Evolutionary conservation across 2,113 vertebrate species (phyloP), one percentile per base, ranked within the genome.

Genomic region (Strix uralensis): DNA sequence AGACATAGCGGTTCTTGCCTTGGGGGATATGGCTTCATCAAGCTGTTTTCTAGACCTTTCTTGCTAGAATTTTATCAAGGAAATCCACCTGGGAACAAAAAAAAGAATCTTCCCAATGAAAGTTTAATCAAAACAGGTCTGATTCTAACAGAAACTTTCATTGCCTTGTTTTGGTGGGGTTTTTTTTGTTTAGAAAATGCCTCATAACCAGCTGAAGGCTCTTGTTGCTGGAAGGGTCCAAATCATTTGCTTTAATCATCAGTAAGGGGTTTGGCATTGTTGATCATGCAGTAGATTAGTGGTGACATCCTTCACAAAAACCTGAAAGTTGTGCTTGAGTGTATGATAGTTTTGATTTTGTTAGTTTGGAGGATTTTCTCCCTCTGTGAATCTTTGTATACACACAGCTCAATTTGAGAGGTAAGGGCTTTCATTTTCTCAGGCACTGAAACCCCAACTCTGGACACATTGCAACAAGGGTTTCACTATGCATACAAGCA

Each of bases 81-180:
- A 71, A 94, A 75, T n/a, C 4, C 27, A 85, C 29, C 14, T 42
- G 30, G 34, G 12, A 92, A 69, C 11, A 2, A 26, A 62, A 55
- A 38, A 52, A 62, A 46, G 7, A 14, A 13, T 2, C 5, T 79
- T 81, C 11, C 21, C 34, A 75, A 61, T 32, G 15, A 79, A 84
- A 44, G 17, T 36, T 81, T 79, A 79, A 65, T 57, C 26, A 82
- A 79, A 89, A 30, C 3, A 30, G 4, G 6, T 44, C 26, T 52
- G 27, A 71, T 71, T 81, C 23, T 40, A 72, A 6, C 7, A 61
- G 47, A 89, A 88, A 59, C 9, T 13, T 58, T 59, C 3, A 9
- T 1, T 66, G 10, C 51, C 19, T 59, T 1, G 0, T 38, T 55
- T 52, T 62, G 10, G 8, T 62, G 10, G 8, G 23, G 7, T 2